These are phyloP conservation scores for Ophonus ardosiacus DNA, from an alignment of 2,888 invertebrate genomes.

Conservation along the genomic window DNA sequence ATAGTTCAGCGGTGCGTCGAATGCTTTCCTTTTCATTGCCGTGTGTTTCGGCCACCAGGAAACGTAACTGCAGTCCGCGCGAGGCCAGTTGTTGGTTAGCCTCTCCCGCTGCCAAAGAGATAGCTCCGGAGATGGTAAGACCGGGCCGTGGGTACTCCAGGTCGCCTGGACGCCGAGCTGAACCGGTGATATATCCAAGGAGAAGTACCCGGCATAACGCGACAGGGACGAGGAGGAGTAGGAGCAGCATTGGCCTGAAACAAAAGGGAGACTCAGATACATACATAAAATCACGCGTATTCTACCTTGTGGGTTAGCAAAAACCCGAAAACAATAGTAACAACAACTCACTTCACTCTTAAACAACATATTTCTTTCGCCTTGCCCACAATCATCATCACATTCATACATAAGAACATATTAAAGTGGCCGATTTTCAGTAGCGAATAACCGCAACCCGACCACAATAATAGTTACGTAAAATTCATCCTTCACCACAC, in stretches of 20 bases:
- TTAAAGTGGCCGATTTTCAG: too few species aligned
- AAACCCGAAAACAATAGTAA: too few species aligned
- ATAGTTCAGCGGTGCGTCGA: slow-evolving; percentile 88
- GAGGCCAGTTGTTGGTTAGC: slow-evolving; percentile 80
- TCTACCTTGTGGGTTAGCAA: too few species aligned
- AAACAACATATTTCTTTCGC: too few species aligned
- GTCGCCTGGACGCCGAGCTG: slow-evolving; percentile 87
- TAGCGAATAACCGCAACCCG: too few species aligned
- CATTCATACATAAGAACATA: too few species aligned
- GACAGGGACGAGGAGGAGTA: not conserved
- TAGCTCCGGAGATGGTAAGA: slow-evolving; percentile 86
- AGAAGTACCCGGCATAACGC: slow-evolving; percentile 77
- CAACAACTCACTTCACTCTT: too few species aligned
- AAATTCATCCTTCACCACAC: too few species aligned
- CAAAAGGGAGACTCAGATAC: too few species aligned
- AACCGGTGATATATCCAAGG: slow-evolving; percentile 91
- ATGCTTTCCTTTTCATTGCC: slow-evolving; percentile 94
- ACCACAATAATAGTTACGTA: too few species aligned
- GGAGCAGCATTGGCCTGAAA: slow-evolving; percentile 5
- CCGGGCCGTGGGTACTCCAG: slow-evolving; percentile 89
- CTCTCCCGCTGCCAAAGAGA: slow-evolving; percentile 91
- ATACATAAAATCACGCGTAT: too few species aligned
- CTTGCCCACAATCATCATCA: too few species aligned
- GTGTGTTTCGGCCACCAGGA: slow-evolving; percentile 92
- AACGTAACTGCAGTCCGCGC: slow-evolving; percentile 86